Evolutionary conservation across 2,113 vertebrate species (phyloP).

Genomic region (Hemibagrus wyckioides): DNA sequence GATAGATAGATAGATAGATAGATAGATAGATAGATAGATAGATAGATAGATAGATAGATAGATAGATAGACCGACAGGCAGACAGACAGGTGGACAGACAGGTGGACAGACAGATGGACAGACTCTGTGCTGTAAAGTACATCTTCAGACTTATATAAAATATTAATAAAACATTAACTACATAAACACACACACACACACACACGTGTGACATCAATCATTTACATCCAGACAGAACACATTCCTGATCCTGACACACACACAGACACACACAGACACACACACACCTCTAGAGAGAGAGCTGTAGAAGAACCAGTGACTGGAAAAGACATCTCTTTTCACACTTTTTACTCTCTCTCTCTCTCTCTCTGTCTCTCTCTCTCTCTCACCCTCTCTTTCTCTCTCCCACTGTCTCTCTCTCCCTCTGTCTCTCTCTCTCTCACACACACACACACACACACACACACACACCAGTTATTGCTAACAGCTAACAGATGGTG

Average conservation of each 20-base stretch:
- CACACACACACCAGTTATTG: not conserved
- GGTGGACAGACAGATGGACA: not conserved
- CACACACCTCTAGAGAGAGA: too few relatives aligned
- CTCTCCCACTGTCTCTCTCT: too few relatives aligned
- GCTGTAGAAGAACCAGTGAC: too few relatives aligned
- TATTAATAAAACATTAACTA: too few relatives aligned
- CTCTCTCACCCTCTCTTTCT: too few relatives aligned
- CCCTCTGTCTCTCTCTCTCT: too few relatives aligned
- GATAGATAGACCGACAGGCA: not conserved
- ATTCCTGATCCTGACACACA: not conserved
- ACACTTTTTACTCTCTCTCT: too few relatives aligned
- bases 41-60: not conserved
- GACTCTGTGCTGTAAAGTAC: not conserved
- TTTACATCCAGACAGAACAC: not conserved
- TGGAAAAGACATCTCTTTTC: too few relatives aligned
- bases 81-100: not conserved
- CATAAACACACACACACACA: not conserved
- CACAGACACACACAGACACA: conserved; percentile 26
- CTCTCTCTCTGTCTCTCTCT: too few relatives aligned
- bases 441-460: conserved; percentile 29
- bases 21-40: not conserved
- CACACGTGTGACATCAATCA: not conserved
- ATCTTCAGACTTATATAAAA: too few relatives aligned
- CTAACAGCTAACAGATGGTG: not conserved
- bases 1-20: not conserved